These are phyloP conservation scores for Australoheros facetus DNA, from an alignment of 2,797 vertebrate species.

Conservation along the genomic window DNA sequence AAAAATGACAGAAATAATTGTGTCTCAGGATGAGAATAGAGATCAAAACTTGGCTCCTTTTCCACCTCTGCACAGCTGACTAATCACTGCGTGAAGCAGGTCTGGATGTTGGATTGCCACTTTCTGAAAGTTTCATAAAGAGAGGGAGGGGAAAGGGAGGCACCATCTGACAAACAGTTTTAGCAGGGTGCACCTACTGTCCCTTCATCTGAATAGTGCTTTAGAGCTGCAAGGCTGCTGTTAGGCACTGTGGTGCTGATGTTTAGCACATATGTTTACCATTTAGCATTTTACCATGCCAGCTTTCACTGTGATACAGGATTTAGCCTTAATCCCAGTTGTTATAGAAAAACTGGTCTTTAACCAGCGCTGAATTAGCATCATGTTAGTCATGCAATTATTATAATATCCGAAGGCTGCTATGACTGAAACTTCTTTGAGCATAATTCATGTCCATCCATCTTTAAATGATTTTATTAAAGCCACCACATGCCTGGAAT, in stretches of 20 bases:
- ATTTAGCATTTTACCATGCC: not conserved
- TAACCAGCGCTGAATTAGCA: conserved; percentile 22
- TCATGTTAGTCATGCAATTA: conserved; percentile 37
- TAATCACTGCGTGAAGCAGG: not conserved
- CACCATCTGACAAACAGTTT: not conserved
- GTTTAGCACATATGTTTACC: not conserved
- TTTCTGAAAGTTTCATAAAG: not conserved
- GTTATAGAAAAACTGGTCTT: conserved; percentile 6
- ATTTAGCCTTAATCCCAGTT: not conserved
- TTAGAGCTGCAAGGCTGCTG: not conserved
- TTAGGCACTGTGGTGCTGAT: not conserved
- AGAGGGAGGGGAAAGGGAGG: not conserved
- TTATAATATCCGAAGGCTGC: conserved; percentile 42
- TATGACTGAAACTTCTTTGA: conserved; percentile 53
- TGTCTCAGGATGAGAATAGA: not conserved
- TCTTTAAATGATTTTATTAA: conserved; percentile 50
- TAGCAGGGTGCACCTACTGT: not conserved
- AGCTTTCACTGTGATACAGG: not conserved
- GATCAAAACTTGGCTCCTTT: not conserved
- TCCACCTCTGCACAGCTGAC: not conserved
- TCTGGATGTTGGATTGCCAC: not conserved
- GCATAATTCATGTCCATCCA: conserved; percentile 48
- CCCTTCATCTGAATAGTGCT: not conserved
- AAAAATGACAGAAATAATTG: not conserved
- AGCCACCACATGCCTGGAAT: conserved; percentile 42